Conservation (phyloP, 2,888 invertebrate genomes). For the Ephialtes manifestator region DNA sequence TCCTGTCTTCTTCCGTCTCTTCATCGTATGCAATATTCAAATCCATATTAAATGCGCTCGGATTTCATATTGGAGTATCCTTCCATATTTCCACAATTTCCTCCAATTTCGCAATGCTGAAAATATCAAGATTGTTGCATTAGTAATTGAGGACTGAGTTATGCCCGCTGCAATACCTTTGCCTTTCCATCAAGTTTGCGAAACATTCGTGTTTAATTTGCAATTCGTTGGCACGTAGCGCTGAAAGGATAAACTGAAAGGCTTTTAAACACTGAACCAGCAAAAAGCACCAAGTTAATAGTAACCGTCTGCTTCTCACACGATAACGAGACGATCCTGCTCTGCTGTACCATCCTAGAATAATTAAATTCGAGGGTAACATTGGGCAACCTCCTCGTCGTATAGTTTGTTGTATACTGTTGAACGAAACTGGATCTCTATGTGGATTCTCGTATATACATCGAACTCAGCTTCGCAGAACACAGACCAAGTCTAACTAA, state of each 20-base stretch:
- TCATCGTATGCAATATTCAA: background rate
- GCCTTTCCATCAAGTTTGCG: background rate
- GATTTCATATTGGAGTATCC: background rate
- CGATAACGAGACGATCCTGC: slow-evolving; percentile 41
- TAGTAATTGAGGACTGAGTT: background rate
- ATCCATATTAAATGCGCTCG: background rate
- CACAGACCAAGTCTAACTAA: slow-evolving; percentile 28
- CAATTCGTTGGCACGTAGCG: slow-evolving; percentile 25
- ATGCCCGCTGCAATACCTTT: slow-evolving; percentile 5
- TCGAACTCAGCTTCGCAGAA: slow-evolving; percentile 16
- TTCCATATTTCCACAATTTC: background rate
- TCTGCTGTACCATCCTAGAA: slow-evolving; percentile 32
- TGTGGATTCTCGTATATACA: slow-evolving; percentile 25
- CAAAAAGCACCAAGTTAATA: slow-evolving; percentile 36
- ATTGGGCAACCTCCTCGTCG: slow-evolving; percentile 7
- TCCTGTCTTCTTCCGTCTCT: no score
- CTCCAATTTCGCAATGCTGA: background rate
- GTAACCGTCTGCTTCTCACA: slow-evolving; percentile 23
- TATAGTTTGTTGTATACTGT: slow-evolving; percentile 50
- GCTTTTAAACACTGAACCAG: slow-evolving; percentile 12
- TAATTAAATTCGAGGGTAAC: slow-evolving; percentile 60
- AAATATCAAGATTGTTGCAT: slow-evolving; percentile 1
- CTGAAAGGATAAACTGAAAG: slow-evolving; percentile 6
- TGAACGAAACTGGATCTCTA: slow-evolving; percentile 31
- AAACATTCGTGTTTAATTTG: slow-evolving; percentile 10